These are phyloP conservation scores for Drosophila saltans DNA, from an alignment of 1,140 invertebrate species.

Conservation along the genomic window DNA sequence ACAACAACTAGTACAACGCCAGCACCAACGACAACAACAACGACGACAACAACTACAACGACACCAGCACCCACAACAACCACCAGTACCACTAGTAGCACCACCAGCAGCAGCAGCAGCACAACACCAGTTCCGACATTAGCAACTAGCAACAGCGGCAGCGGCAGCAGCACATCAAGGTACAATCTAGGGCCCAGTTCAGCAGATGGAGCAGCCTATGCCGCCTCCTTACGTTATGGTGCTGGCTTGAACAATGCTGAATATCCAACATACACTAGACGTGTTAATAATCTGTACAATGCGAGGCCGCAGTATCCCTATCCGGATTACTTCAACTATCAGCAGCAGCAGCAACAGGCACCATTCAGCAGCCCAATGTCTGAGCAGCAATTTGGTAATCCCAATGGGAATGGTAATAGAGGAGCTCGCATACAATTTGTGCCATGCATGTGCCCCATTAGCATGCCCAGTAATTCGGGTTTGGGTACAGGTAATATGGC, in stretches of 20 bases:
- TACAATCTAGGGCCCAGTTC: neutral
- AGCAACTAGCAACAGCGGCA: conserved; percentile 25
- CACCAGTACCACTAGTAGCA: conserved; percentile 26
- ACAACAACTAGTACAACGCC: conserved; percentile 47
- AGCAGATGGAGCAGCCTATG: conserved; percentile 32
- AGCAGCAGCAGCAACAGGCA: conserved; percentile 43
- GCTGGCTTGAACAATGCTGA: conserved; percentile 48
- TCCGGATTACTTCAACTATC: conserved; percentile 78
- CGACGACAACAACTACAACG: conserved; percentile 49
- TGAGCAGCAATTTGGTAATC: conserved; percentile 22
- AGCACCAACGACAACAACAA: conserved; percentile 52
- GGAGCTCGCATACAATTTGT: conserved; percentile 71
- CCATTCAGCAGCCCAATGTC: conserved; percentile 11
- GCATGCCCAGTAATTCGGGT: conserved; percentile 49
- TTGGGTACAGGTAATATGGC: neutral
- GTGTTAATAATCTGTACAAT: conserved; percentile 71
- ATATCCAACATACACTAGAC: conserved; percentile 71
- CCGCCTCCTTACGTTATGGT: conserved; percentile 2
- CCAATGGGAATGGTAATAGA: conserved; percentile 1
- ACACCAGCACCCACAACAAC: conserved; percentile 40
- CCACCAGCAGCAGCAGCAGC: conserved; percentile 22
- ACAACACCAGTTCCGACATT: conserved; percentile 39
- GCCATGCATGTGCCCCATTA: conserved; percentile 80
- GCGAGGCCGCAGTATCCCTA: conserved; percentile 75
- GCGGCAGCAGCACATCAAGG: conserved; percentile 18